Evolutionary conservation across 2,797 vertebrate species (phyloP).

Genomic region (Ctenosaura bakeri): DNA sequence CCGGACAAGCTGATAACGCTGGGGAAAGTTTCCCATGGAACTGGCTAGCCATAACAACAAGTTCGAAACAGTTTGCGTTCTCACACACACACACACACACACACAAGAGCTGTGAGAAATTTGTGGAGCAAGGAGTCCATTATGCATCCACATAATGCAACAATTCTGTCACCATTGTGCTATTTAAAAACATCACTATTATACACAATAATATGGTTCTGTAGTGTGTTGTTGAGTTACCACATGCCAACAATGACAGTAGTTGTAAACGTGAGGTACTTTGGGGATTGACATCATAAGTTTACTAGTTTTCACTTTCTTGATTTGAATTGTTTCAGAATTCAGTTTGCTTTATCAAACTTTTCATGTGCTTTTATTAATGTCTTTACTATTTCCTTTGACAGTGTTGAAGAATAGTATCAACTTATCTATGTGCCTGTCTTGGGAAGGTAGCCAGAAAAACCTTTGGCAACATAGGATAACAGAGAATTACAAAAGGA

Average conservation of each 20-base stretch:
- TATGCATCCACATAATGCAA: too few species aligned
- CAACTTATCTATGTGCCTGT: background rate
- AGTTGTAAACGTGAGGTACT: background rate
- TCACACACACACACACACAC: too few species aligned
- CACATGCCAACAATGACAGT: background rate
- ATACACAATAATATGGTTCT: background rate
- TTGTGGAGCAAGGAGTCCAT: too few species aligned
- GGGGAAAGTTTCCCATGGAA: too few species aligned
- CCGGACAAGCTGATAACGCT: too few species aligned
- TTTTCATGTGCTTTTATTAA: background rate
- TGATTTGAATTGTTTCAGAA: constrained; percentile 1
- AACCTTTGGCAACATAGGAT: background rate
- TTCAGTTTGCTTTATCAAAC: background rate
- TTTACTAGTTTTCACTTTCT: background rate
- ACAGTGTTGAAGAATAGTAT: constrained; percentile 27
- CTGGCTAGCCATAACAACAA: too few species aligned
- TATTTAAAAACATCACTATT: too few species aligned
- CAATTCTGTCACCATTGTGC: background rate
- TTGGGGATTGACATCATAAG: background rate
- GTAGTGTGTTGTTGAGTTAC: background rate
- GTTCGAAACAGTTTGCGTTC: too few species aligned
- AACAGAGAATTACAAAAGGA: constrained; percentile 18
- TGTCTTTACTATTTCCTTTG: constrained; percentile 50
- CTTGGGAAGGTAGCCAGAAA: constrained; percentile 38
- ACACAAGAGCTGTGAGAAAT: too few species aligned